A percentile compares a stretch with the other conserved stretches of the same genome.
Evolutionary conservation across 2,888 invertebrate species (phyloP).

Genomic region (Leptodirus hochenwartii): DNA sequence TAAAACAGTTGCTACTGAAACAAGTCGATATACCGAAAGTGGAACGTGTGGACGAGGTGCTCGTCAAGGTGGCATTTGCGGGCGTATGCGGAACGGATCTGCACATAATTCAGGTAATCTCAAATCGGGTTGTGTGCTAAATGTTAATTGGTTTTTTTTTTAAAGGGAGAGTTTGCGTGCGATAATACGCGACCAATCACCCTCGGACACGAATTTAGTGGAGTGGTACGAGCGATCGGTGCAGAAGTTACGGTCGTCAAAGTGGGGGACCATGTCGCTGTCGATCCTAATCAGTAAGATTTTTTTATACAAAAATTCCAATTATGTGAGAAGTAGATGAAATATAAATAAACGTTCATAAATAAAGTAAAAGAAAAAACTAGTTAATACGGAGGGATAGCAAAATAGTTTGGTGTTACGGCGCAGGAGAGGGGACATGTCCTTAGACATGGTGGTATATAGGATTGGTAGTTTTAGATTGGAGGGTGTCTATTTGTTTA

Average conservation of each 20-base stretch:
- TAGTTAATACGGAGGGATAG: too few species aligned
- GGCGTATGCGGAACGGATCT: constrained; percentile 59
- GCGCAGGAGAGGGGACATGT: too few species aligned
- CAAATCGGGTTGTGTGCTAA: background rate
- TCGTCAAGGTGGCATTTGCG: constrained; percentile 45
- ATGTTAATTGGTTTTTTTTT: constrained; percentile 5
- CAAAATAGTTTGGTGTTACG: too few species aligned
- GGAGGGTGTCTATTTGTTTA: too few species aligned
- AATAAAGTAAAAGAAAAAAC: too few species aligned
- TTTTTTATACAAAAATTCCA: too few species aligned
- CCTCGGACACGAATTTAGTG: constrained; percentile 52
- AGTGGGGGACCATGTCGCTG: constrained; percentile 44
- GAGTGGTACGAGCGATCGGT: constrained; percentile 38
- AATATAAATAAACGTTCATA: too few species aligned
- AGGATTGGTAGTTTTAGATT: too few species aligned
- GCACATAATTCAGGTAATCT: constrained; percentile 45
- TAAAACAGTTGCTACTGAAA: constrained; percentile 27
- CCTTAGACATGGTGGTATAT: too few species aligned
- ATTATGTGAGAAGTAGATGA: too few species aligned
- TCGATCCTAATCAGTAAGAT: constrained; percentile 46
- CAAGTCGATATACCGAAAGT: constrained; percentile 32
- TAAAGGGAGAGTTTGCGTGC: constrained; percentile 53
- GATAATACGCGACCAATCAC: constrained; percentile 31
- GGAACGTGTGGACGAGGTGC: constrained; percentile 35
- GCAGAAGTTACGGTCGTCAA: constrained; percentile 34